These are phyloP conservation scores for Hydropotes inermis DNA, from an alignment of 2,113 vertebrate species.

Conservation along the genomic window DNA sequence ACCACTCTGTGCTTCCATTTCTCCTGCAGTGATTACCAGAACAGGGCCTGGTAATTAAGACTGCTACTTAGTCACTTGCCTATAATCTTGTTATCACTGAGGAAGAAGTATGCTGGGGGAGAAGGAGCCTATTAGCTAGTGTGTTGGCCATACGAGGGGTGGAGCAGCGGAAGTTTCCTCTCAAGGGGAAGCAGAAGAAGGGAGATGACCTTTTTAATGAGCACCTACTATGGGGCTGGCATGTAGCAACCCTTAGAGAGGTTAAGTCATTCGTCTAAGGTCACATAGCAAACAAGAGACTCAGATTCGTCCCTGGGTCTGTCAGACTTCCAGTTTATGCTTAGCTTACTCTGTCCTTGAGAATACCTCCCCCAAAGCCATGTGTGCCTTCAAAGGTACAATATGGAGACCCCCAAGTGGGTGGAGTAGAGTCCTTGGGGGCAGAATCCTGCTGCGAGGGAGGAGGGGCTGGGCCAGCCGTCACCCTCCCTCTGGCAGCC, in stretches of 20 bases:
- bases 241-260: neutral
- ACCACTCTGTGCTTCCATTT: neutral
- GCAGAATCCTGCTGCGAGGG: neutral
- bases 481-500: constrained; percentile 63
- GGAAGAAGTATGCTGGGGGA: neutral
- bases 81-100: neutral
- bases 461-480: neutral
- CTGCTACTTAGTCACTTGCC: neutral
- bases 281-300: neutral
- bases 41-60: neutral
- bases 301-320: neutral
- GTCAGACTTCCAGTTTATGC: neutral
- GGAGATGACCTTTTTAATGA: neutral
- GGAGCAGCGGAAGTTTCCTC: neutral
- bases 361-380: neutral
- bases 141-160: neutral
- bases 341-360: neutral
- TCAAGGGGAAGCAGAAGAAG: neutral
- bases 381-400: neutral
- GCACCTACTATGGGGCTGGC: neutral
- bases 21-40: neutral
- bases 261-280: neutral
- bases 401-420: neutral
- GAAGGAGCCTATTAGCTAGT: neutral
- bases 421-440: neutral